Evolutionary conservation across 2,888 invertebrate genomes (phyloP), one percentile per base, ranked within the genome.

Genomic region (Hypercompe scribonia): DNA sequence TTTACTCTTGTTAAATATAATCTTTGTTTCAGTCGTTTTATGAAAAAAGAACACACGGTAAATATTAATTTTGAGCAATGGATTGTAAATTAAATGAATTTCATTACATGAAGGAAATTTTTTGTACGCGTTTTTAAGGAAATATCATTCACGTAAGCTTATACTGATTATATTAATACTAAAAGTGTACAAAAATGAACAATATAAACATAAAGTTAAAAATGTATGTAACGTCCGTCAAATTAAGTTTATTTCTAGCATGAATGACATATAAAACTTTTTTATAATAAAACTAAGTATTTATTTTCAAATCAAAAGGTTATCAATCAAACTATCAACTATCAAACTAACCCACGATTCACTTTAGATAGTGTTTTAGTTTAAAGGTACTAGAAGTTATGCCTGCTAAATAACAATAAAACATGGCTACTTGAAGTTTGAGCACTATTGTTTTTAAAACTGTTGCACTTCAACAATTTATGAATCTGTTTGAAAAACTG

Each of bases 1-100:
- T 83, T 81, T 81, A 58, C 74, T 7, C 66, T 67, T 80, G 75
- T 72, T 75, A 73, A 74, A 75, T 46, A 64, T 54, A 68, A 66
- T 65, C 0, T 13, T 39, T 8, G 3, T 65, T 39, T n/a, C 39
- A 28, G 39, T 28, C 15, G 15, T 65, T 15, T 36, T 28, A 11
- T 65, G n/a, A 36, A 39, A 39, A n/a, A n/a, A n/a, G n/a, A n/a
- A n/a, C n/a, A n/a, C n/a, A 42, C 18, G 13, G 42, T 42, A 18
- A 42, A 42, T 42, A 42, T 42, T 39, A 13, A 13, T 13, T 39
- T 2, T 3, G 13, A 39, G 13, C 39, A 39, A 39, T 11, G 1
- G 13, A 39, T 39, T 39, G 39, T 39, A 13, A 13, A 39, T 39
- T 15, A 42, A 42, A 42, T 15, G n/a, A n/a, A n/a, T n/a, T n/a